Conservation (phyloP, 2,113 vertebrate species). For the Ascaphus truei region DNA sequence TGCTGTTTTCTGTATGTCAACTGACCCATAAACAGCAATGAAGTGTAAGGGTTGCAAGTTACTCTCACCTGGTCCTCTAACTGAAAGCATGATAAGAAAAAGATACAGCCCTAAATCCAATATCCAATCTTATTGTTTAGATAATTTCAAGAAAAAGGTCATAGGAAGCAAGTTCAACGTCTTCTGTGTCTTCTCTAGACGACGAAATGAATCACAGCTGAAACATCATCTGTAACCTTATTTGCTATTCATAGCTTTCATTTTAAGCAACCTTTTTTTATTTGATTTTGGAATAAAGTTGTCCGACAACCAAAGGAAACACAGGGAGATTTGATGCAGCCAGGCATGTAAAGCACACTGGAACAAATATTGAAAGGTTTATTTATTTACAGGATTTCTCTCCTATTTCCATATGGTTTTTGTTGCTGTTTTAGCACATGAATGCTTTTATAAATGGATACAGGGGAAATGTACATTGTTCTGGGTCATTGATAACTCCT, state of each 20-base stretch:
- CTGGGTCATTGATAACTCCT: conserved; percentile 35
- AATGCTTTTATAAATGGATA: conserved; percentile 42
- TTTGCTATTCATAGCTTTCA: conserved; percentile 22
- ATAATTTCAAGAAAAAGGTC: conserved; percentile 28
- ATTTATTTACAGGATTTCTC: conserved; percentile 32
- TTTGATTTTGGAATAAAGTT: conserved; percentile 26
- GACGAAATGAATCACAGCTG: conserved; percentile 25
- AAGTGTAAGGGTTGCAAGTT: conserved; percentile 23
- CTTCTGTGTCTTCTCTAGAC: conserved; percentile 22
- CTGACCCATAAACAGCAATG: conserved; percentile 22
- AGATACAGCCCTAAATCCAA: conserved; percentile 20
- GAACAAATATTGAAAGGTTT: conserved; percentile 28
- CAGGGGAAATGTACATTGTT: conserved; percentile 25
- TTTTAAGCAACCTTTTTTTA: conserved; percentile 31
- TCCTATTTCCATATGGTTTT: conserved; percentile 33
- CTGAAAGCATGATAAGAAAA: not conserved
- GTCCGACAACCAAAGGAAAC: conserved; percentile 16
- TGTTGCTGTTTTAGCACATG: conserved; percentile 24
- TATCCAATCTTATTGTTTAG: conserved; percentile 25
- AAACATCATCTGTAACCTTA: conserved; percentile 32
- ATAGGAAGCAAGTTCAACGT: conserved; percentile 10
- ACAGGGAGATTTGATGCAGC: not conserved
- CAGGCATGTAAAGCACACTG: not conserved
- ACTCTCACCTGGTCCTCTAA: conserved; percentile 19
- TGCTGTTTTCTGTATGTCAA: conserved; percentile 15